These are phyloP conservation scores for Thalpophila matura DNA, from an alignment of 2,888 invertebrate genomes.

Conservation along the genomic window DNA sequence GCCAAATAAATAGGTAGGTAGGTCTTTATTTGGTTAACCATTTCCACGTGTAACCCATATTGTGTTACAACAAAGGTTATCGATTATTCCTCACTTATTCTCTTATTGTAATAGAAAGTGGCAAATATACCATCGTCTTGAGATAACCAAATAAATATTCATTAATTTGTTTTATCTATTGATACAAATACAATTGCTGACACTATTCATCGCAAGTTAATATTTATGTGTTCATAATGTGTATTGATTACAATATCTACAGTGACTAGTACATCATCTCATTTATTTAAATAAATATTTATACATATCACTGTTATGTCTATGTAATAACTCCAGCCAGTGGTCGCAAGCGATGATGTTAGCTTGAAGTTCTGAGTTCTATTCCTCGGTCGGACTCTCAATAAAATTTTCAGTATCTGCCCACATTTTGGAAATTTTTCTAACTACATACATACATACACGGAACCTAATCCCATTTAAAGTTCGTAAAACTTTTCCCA, in stretches of 20 bases:
- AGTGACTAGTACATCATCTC: neutral
- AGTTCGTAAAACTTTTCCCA: slow-evolving; percentile 17
- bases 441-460: too few relatives aligned
- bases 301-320: too few relatives aligned
- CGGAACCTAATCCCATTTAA: slow-evolving; percentile 18
- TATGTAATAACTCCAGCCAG: too few relatives aligned
- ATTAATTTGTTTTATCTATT: slow-evolving; percentile 24
- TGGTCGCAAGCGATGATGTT: too few relatives aligned
- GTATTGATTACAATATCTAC: slow-evolving; percentile 21
- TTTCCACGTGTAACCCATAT: slow-evolving; percentile 1
- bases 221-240: slow-evolving; percentile 27
- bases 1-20: neutral
- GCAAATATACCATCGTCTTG: neutral
- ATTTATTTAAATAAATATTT: too few relatives aligned
- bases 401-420: slow-evolving; percentile 15
- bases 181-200: neutral
- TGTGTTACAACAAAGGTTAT: neutral
- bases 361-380: neutral
- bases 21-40: slow-evolving; percentile 1
- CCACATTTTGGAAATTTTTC: slow-evolving; percentile 19
- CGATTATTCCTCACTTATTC: neutral
- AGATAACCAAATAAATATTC: slow-evolving; percentile 18
- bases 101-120: neutral
- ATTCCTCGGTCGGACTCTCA: neutral
- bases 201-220: slow-evolving; percentile 8